These are phyloP conservation scores for Stenichneumon culpator DNA, from an alignment of 2,888 invertebrate species.

Conservation along the genomic window DNA sequence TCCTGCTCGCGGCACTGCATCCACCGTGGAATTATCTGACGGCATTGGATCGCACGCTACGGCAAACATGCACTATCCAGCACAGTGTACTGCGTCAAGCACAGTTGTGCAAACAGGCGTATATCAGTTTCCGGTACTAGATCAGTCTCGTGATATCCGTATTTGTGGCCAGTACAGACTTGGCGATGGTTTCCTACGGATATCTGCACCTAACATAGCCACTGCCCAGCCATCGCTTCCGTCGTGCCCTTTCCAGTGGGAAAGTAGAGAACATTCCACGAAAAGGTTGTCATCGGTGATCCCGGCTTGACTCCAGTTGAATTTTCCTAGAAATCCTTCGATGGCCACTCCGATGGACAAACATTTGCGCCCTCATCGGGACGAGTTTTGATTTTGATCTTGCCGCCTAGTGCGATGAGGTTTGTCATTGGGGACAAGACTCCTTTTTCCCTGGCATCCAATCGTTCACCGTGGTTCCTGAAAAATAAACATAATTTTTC, in stretches of 20 bases:
- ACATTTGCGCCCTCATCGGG: no score
- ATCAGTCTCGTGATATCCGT: neutral
- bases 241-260: neutral
- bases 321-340: no score
- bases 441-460: neutral
- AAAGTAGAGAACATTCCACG: neutral
- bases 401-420: neutral
- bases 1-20: neutral
- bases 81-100: neutral
- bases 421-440: neutral
- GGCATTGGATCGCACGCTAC: neutral
- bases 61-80: neutral
- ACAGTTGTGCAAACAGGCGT: neutral
- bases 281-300: neutral
- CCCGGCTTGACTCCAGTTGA: no score
- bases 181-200: neutral
- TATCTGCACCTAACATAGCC: neutral
- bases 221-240: neutral
- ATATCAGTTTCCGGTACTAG: neutral
- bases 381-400: no score
- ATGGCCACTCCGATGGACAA: no score
- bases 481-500: slow-evolving; percentile 22
- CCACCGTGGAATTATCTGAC: neutral
- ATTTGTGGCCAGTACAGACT: neutral
- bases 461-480: neutral